These are phyloP conservation scores for Orchesella cincta DNA, from an alignment of 1,140 invertebrate genomes.

Conservation along the genomic window DNA sequence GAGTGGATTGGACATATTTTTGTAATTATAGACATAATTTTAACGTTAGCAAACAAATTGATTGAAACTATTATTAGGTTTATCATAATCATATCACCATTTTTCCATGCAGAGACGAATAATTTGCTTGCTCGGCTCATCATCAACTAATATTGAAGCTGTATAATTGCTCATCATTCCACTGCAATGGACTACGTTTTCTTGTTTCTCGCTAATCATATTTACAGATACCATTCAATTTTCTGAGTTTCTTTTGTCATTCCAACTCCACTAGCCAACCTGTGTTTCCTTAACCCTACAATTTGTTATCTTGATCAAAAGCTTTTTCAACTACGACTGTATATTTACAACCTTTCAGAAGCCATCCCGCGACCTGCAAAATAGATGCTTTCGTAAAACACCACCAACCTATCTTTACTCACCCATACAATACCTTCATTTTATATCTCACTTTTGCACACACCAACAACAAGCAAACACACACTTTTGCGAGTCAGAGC, in stretches of 20 bases:
- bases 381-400: constrained; percentile 1
- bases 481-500: not conserved
- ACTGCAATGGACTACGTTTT: too few relatives aligned
- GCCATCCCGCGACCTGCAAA: constrained; percentile 19
- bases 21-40: not conserved
- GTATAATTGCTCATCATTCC: too few relatives aligned
- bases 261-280: too few relatives aligned
- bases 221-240: too few relatives aligned
- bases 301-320: too few relatives aligned
- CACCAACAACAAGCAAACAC: too few relatives aligned
- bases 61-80: not conserved
- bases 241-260: too few relatives aligned
- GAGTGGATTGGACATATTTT: not conserved
- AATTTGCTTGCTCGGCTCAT: not conserved
- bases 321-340: not conserved
- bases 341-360: not conserved
- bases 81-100: not conserved
- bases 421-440: not conserved
- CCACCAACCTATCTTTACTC: not conserved
- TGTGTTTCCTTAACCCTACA: too few relatives aligned
- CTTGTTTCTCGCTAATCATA: too few relatives aligned
- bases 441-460: not conserved
- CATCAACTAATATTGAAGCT: too few relatives aligned
- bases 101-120: not conserved
- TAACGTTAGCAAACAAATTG: not conserved